Conservation (phyloP, 2,113 vertebrate species). For the Amazona guildingii region DNA sequence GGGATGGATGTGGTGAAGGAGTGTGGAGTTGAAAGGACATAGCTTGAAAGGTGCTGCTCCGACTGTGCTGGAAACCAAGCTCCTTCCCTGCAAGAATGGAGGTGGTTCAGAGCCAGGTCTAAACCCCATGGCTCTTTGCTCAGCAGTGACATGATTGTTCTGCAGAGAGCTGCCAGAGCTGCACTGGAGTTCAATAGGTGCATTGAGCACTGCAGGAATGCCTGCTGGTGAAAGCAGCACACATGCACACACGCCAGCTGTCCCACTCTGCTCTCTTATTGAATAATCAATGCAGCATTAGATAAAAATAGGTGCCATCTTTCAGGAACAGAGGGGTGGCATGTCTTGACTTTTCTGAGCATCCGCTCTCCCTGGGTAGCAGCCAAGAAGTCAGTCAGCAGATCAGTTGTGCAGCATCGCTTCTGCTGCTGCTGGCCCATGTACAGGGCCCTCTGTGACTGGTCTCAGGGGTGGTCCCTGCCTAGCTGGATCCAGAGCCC, state of each 20-base stretch:
- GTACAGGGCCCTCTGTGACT: neutral
- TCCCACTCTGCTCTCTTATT: neutral
- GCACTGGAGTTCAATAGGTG: neutral
- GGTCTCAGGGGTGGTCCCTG: neutral
- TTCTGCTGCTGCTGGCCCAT: neutral
- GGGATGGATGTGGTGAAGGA: neutral
- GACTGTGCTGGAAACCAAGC: neutral
- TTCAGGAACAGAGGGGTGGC: neutral
- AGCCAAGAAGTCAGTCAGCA: neutral
- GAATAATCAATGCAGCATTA: conserved; percentile 55
- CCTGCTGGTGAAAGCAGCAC: neutral
- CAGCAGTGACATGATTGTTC: neutral
- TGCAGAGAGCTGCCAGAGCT: fast-evolving
- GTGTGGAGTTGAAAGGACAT: neutral
- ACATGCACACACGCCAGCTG: fast-evolving
- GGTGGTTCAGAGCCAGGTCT: neutral
- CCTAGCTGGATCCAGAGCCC: neutral
- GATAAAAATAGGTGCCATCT: conserved; percentile 52
- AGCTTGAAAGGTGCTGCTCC: neutral
- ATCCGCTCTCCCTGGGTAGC: neutral
- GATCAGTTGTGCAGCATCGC: fast-evolving
- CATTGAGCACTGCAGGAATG: neutral
- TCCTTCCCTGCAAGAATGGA: neutral
- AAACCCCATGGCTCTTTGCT: neutral
- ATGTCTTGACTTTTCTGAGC: neutral